Percentiles rank a stretch among this genome's conserved stretches.
Evolutionary conservation across 2,797 vertebrate genomes (phyloP).

Genomic region (Xyrichtys novacula): DNA sequence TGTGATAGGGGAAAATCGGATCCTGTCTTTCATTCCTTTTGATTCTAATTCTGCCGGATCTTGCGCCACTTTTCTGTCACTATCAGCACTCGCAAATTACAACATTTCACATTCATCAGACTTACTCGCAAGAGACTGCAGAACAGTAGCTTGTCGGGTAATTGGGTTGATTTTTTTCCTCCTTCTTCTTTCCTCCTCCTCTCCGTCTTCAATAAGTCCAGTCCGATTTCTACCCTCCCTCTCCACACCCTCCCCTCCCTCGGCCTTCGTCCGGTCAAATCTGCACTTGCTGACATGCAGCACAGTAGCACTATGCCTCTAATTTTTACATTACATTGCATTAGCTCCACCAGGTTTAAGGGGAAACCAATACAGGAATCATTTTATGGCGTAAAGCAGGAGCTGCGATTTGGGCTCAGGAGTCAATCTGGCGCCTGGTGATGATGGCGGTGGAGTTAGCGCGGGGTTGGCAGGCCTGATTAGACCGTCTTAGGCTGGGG

Average conservation of each 20-base stretch:
- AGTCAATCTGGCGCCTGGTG: conserved; percentile 82
- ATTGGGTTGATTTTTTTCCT: conserved; percentile 68
- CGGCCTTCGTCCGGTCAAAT: conserved; percentile 58
- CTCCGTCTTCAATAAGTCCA: conserved; percentile 37
- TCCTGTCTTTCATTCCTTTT: conserved; percentile 65
- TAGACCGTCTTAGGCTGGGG: conserved; percentile 81
- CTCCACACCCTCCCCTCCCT: background rate
- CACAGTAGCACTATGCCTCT: conserved; percentile 62
- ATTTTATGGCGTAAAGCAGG: conserved; percentile 83
- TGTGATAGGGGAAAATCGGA: conserved; percentile 61
- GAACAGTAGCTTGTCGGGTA: conserved; percentile 62
- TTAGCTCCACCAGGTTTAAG: conserved; percentile 81
- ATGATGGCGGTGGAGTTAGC: conserved; percentile 81
- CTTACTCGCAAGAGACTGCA: conserved; percentile 48
- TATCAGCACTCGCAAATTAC: conserved; percentile 71
- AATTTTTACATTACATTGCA: conserved; percentile 82
- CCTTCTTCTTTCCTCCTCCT: background rate
- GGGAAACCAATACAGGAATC: conserved; percentile 84
- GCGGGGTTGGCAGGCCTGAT: conserved; percentile 77
- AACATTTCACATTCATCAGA: conserved; percentile 71
- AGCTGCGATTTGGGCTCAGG: conserved; percentile 84
- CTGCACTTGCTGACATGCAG: conserved; percentile 73
- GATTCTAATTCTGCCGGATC: conserved; percentile 65
- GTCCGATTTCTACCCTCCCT: background rate
- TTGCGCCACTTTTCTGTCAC: conserved; percentile 55